phyloP scores from a whole-genome alignment of 2,888 invertebrate genomes.

The Microchrysa polita region DNA sequence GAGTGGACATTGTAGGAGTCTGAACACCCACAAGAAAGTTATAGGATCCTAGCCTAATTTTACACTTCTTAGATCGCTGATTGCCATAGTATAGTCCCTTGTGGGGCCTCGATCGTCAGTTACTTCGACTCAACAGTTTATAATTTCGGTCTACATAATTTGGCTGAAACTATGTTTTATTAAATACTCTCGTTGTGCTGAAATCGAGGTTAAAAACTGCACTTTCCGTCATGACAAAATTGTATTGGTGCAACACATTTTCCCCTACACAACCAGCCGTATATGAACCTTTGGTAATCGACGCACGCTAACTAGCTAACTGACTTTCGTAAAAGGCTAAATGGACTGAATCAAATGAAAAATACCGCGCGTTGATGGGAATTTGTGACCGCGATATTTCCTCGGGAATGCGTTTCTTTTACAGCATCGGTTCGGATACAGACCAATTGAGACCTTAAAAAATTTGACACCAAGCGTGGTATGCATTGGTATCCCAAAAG shows the following conservation, averaged over 20 bases:
- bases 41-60: too few relatives aligned
- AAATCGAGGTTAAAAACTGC: too few relatives aligned
- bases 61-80: too few relatives aligned
- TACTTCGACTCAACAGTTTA: too few relatives aligned
- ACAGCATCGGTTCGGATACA: constrained; percentile 25
- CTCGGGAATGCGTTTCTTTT: constrained; percentile 49
- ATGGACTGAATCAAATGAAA: constrained; percentile 34
- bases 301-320: constrained; percentile 7
- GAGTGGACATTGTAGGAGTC: not conserved
- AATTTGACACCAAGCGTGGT: constrained; percentile 50
- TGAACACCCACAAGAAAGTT: too few relatives aligned
- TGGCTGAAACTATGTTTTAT: too few relatives aligned
- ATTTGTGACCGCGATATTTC: constrained; percentile 42
- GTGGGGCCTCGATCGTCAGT: too few relatives aligned
- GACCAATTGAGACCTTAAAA: constrained; percentile 51
- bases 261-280: not conserved
- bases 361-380: constrained; percentile 40
- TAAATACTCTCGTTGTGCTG: too few relatives aligned
- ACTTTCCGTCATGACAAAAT: too few relatives aligned
- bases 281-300: too few relatives aligned
- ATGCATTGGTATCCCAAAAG: constrained; percentile 50
- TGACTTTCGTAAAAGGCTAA: constrained; percentile 34
- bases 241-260: not conserved
- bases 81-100: too few relatives aligned
- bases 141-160: too few relatives aligned